A percentile compares a stretch with the other conserved stretches of the same genome.
Evolutionary conservation across 37 sponge, comb jelly and placozoan genomes (phyloP).

Genomic region (Ephydatia muelleri): DNA sequence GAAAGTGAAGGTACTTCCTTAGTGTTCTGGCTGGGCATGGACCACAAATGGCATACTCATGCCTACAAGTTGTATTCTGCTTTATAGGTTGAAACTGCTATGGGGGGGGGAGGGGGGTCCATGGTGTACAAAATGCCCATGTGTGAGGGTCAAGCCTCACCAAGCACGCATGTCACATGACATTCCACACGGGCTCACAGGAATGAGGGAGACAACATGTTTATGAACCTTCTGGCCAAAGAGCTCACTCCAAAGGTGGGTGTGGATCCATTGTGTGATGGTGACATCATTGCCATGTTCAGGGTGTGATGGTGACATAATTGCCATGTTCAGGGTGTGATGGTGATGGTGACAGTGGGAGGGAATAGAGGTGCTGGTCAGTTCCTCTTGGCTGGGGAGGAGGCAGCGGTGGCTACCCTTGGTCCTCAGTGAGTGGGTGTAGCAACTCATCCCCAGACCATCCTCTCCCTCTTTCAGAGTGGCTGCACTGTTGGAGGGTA

Average conservation of each 20-base stretch:
- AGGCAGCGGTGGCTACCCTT: constrained; percentile 54
- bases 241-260: constrained; percentile 63
- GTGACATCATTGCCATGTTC: not conserved
- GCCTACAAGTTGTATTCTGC: no score
- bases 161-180: not conserved
- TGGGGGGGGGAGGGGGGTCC: no score
- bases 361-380: constrained; percentile 73
- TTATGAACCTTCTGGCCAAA: constrained; percentile 79
- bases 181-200: constrained; percentile 17
- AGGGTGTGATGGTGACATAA: constrained; percentile 53
- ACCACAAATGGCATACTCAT: no score
- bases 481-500: constrained; percentile 76
- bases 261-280: not conserved
- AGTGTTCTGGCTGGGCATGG: not conserved
- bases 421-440: constrained; percentile 80
- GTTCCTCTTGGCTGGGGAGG: constrained; percentile 84
- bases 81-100: no score
- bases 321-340: constrained; percentile 25
- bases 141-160: no score
- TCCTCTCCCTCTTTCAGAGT: constrained; percentile 43
- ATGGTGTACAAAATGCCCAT: no score
- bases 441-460: not conserved
- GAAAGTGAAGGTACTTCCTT: not conserved
- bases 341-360: constrained; percentile 85
- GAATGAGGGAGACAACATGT: constrained; percentile 89